phyloP scores from a whole-genome alignment of 2,113 vertebrate genomes.

The pig (Sus scrofa) region DNA sequence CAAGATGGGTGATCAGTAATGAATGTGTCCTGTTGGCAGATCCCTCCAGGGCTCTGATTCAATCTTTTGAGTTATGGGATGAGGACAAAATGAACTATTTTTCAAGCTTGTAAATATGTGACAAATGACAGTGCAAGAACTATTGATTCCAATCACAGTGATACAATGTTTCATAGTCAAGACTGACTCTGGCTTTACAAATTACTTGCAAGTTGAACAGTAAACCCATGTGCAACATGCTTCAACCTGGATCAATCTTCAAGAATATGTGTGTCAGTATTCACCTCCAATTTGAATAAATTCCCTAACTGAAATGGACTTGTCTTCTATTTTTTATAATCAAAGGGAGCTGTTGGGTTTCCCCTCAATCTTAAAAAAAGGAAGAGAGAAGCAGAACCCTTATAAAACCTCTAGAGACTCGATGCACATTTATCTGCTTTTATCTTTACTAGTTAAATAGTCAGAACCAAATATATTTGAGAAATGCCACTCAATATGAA shows the following conservation, averaged over 20 bases:
- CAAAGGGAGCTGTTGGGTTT: not conserved
- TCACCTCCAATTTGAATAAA: constrained; percentile 85
- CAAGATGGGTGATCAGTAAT: constrained; percentile 87
- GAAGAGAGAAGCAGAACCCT: not conserved
- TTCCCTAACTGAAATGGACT: constrained; percentile 65
- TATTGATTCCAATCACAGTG: constrained; percentile 98
- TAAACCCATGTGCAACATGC: constrained; percentile 83
- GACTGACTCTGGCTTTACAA: constrained; percentile 89
- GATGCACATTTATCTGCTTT: not conserved
- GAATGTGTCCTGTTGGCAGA: constrained; percentile 85
- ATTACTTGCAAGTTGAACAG: constrained; percentile 89
- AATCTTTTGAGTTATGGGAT: constrained; percentile 96
- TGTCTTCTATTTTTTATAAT: constrained; percentile 66
- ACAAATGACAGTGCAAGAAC: constrained; percentile 98
- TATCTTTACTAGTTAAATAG: not conserved
- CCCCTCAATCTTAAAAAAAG: not conserved
- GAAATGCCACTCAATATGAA: not conserved
- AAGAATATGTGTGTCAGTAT: constrained; percentile 79
- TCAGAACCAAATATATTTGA: not conserved
- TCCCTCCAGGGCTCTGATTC: constrained; percentile 90
- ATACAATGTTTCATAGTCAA: constrained; percentile 96
- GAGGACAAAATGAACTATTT: constrained; percentile 98
- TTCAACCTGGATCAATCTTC: constrained; percentile 85
- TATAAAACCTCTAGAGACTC: not conserved
- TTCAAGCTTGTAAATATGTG: constrained; percentile 99